phyloP scores from a whole-genome alignment of 2,888 invertebrate genomes.

The Xiphydria camelus region DNA sequence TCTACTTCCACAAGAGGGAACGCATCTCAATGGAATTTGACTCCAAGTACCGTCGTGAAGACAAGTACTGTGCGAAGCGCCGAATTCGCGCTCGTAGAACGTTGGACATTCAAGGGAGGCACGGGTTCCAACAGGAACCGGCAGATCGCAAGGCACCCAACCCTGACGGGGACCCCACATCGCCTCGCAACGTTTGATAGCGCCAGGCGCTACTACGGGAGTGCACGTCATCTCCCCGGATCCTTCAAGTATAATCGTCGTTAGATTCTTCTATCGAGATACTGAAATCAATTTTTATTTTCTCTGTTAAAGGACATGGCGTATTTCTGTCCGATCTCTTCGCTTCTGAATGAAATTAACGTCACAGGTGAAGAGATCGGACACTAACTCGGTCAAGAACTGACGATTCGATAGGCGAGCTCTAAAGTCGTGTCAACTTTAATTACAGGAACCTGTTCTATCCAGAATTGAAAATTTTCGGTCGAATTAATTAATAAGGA shows the following conservation, averaged over 20 bases:
- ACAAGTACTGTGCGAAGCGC: slow-evolving; percentile 43
- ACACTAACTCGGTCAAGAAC: too few relatives aligned
- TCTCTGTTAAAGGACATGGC: too few relatives aligned
- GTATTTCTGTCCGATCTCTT: too few relatives aligned
- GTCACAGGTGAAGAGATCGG: too few relatives aligned
- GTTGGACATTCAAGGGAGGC: slow-evolving; percentile 49
- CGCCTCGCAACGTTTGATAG: slow-evolving; percentile 41
- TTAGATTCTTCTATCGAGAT: too few relatives aligned
- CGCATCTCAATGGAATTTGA: slow-evolving; percentile 48
- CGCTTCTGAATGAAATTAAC: too few relatives aligned
- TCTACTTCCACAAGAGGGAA: slow-evolving; percentile 45
- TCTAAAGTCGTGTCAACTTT: too few relatives aligned
- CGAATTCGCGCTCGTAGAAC: slow-evolving; percentile 44
- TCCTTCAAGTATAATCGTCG: background rate
- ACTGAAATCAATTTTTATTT: too few relatives aligned
- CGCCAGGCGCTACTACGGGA: slow-evolving; percentile 23
- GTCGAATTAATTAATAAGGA: too few relatives aligned
- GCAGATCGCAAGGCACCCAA: slow-evolving; percentile 44
- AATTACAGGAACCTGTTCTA: too few relatives aligned
- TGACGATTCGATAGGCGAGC: too few relatives aligned
- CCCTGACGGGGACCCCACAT: slow-evolving; percentile 39
- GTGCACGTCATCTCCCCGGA: slow-evolving; percentile 31
- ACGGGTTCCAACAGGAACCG: slow-evolving; percentile 47
- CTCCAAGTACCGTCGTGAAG: slow-evolving; percentile 57
- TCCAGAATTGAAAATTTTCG: too few relatives aligned